A percentile compares a stretch with the other conserved stretches of the same genome.
phyloP scores from a whole-genome alignment of 2,797 vertebrate species.

The Amblyraja radiata region DNA sequence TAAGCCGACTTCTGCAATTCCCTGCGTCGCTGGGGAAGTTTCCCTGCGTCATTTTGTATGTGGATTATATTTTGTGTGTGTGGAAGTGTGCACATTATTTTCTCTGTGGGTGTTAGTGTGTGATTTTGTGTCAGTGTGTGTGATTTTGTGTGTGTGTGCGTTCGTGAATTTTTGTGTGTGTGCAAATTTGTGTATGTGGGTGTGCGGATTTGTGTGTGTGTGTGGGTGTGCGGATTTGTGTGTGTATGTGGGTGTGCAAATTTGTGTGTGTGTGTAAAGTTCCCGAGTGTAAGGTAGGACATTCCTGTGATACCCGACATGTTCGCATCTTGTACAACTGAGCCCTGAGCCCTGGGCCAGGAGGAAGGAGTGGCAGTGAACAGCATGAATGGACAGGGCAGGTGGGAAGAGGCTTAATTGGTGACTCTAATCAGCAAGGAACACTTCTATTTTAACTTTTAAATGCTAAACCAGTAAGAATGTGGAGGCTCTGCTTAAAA shows the following conservation, averaged over 20 bases:
- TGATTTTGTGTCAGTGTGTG: no score
- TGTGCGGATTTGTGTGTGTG: no score
- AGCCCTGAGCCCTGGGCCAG: neutral
- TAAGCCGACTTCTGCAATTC: no score
- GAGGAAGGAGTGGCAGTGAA: neutral
- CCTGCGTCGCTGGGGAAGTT: no score
- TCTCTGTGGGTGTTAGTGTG: no score
- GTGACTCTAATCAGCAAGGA: neutral
- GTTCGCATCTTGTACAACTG: neutral
- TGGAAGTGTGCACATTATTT: no score
- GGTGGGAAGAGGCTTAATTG: neutral
- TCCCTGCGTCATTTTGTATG: no score
- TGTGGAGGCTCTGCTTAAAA: neutral
- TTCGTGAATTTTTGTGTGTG: no score
- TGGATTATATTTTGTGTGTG: no score
- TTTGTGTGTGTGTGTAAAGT: neutral
- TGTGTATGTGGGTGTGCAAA: no score
- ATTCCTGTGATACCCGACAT: neutral
- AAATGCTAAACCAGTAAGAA: constrained; percentile 8
- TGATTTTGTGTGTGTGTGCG: no score
- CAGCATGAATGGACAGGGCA: neutral
- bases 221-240: no score
- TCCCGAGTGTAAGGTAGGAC: neutral
- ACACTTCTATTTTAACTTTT: constrained; percentile 1
- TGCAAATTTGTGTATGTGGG: neutral